A percentile compares a stretch with the other conserved stretches of the same genome.
phyloP scores from a whole-genome alignment of 2,888 invertebrate species.

The Yponomeuta cagnagella region DNA sequence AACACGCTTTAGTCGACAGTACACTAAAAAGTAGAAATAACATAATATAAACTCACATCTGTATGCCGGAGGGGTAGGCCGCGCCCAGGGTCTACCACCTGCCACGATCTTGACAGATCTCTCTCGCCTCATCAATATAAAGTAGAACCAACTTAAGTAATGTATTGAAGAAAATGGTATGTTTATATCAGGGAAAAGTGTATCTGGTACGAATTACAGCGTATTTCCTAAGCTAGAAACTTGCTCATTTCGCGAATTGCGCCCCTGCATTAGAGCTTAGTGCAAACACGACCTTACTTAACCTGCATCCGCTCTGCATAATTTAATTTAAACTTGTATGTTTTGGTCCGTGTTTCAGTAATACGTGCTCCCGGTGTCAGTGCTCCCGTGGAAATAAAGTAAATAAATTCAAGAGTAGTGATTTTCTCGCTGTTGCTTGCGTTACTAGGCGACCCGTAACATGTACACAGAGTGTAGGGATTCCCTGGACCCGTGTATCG shows the following conservation, averaged over 20 bases:
- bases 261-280: not conserved
- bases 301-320: not conserved
- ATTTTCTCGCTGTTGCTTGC: slow-evolving; percentile 10
- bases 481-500: not conserved
- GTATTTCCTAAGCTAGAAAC: not conserved
- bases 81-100: too few species aligned
- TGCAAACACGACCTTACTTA: not conserved
- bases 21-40: too few species aligned
- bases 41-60: too few species aligned
- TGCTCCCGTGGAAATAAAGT: not conserved
- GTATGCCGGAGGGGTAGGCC: too few species aligned
- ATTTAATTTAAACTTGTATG: slow-evolving; percentile 2
- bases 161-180: too few species aligned
- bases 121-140: too few species aligned
- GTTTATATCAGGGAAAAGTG: too few species aligned
- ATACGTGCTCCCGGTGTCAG: slow-evolving; percentile 2
- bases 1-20: too few species aligned
- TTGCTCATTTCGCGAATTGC: not conserved
- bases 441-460: slow-evolving; percentile 18
- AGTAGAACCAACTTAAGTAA: too few species aligned
- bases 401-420: slow-evolving; percentile 6
- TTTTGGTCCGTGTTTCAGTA: not conserved
- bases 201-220: not conserved
- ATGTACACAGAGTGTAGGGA: slow-evolving; percentile 17
- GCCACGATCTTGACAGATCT: too few species aligned